Conservation (phyloP, 1,140 invertebrate genomes). For the Solenopsis invicta region DNA sequence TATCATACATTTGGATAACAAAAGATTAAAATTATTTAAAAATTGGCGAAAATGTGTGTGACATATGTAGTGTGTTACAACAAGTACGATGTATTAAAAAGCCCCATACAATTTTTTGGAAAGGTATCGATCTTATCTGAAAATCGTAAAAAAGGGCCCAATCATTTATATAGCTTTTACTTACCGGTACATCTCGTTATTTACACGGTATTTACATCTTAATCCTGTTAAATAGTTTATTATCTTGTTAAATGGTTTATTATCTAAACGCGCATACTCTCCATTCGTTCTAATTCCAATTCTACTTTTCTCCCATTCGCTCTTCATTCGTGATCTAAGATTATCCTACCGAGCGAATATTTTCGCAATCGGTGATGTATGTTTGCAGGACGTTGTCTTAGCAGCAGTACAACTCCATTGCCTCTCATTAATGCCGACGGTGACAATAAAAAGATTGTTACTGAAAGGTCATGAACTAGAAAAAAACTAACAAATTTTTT, state of each 20-base stretch:
- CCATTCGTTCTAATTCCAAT: neutral
- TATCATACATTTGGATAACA: neutral
- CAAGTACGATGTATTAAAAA: constrained; percentile 26
- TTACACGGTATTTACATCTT: constrained; percentile 79
- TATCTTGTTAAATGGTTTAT: constrained; percentile 54
- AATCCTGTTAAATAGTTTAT: constrained; percentile 45
- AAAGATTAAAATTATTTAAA: neutral
- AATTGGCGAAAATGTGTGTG: neutral
- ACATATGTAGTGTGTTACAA: neutral
- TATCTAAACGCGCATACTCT: constrained; percentile 25
- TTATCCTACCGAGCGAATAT: constrained; percentile 29
- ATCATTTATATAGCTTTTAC: constrained; percentile 51
- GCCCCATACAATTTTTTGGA: constrained; percentile 28
- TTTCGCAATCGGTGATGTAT: constrained; percentile 12
- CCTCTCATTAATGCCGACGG: neutral
- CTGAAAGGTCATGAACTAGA: neutral
- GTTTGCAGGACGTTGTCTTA: constrained; percentile 12
- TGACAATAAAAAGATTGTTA: neutral
- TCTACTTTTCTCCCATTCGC: constrained; percentile 8
- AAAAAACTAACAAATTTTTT: neutral
- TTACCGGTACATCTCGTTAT: constrained; percentile 69
- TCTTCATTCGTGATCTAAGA: constrained; percentile 21
- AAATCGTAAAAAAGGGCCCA: constrained; percentile 69
- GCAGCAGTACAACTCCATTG: neutral
- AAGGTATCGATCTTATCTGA: constrained; percentile 21